These are phyloP conservation scores for Gnathonemus echidnorhynchus DNA, from an alignment of 2,113 vertebrate genomes.

Conservation along the genomic window DNA sequence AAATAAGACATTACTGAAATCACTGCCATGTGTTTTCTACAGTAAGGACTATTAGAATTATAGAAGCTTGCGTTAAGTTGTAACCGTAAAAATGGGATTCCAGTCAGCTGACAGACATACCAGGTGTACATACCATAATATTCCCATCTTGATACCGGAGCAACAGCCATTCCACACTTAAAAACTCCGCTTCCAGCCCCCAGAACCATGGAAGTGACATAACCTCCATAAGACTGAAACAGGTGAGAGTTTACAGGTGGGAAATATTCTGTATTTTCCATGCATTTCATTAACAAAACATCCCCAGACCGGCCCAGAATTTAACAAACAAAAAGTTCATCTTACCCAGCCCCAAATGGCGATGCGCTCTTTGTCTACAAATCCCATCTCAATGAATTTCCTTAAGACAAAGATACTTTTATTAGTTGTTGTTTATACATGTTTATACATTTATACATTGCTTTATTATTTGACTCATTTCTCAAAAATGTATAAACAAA, in stretches of 20 bases:
- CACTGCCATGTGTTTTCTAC: neutral
- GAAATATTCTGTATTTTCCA: neutral
- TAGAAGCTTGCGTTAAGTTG: neutral
- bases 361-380: constrained; percentile 73
- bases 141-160: constrained; percentile 87
- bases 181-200: constrained; percentile 85
- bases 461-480: no score
- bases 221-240: constrained; percentile 91
- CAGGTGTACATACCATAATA: constrained; percentile 81
- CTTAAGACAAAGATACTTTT: constrained; percentile 53
- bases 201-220: constrained; percentile 91
- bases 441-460: neutral
- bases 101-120: neutral
- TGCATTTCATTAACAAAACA: neutral
- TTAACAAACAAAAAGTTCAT: constrained; percentile 28
- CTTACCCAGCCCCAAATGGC: constrained; percentile 99
- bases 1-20: neutral
- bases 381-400: constrained; percentile 76
- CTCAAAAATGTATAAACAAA: neutral
- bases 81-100: neutral
- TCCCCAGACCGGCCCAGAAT: neutral
- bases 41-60: neutral
- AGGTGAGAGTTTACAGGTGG: constrained; percentile 22
- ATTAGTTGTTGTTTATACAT: neutral
- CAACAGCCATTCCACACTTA: constrained; percentile 94